Base-by-base conservation (phyloP, 64 coral and sea anemone genomes). In the Stylophora pistillata region DNA sequence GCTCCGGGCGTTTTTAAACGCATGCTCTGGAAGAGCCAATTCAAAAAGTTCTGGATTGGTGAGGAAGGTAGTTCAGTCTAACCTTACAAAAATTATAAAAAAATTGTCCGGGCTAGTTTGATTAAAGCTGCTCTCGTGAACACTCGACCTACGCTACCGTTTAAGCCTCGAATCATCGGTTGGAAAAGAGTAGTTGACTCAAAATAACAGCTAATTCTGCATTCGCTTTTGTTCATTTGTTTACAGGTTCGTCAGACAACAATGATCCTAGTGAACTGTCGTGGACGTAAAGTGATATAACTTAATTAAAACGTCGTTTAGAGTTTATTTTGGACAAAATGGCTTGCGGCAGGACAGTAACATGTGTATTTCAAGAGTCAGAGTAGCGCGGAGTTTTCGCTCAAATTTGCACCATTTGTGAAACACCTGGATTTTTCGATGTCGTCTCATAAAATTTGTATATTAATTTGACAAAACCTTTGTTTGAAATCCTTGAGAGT, bases 291-390 rank as follows among this genome's bases (percentile, higher is more conserved):
- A 68, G 34, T 34, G 61, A 69, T 60, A 68, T 53, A 69, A 84
- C 80, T 84, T 69, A 69, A 65, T 82, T 82, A 82, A 82, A 64
- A 82, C 31, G 79, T 82, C 58, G 34, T 82, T 82, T 69, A 53
- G 21, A 84, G 60, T 53, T 32, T 25, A 84, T 68, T 70, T 54
- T 10, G 13, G 32, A 53, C 33, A 15, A 41, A 41, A 18, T 60
- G 59, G 9, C 37, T 66, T 33, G 5, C 18, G 58, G 16, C 80
- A 84, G 34, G 60, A 52, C 53, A 18, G 16, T 26, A 37, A 68
- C 80, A 84, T 84, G 80, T 84, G 61, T 60, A 6, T 53, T 84
- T 15, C 13, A 84, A 66, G 20, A 64, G 10, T 21, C 2, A n/a
- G n/a, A 12, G 10, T 23, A 2, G 16, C 16, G 9, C 26, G 61